phyloP scores from a whole-genome alignment of 2,113 vertebrate species.

The Otolemur garnettii region DNA sequence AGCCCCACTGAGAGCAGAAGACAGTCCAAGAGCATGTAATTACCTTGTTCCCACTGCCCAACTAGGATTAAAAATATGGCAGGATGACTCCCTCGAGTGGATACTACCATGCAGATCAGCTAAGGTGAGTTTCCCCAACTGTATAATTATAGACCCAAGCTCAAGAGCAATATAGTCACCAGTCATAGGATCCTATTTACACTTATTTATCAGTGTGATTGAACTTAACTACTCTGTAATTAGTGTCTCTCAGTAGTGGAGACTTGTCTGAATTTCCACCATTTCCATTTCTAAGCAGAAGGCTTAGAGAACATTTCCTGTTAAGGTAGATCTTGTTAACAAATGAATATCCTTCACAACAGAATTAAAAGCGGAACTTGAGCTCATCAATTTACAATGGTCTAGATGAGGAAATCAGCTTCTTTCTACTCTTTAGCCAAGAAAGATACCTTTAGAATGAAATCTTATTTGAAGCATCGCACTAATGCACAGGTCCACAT shows the following conservation, averaged over 20 bases:
- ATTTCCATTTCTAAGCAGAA: slow-evolving; percentile 17
- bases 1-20: not conserved
- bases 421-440: not conserved
- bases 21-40: not conserved
- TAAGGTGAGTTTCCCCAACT: not conserved
- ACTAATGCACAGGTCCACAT: not conserved
- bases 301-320: not conserved
- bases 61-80: not conserved
- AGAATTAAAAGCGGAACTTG: not conserved
- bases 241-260: not conserved
- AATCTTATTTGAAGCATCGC: not conserved
- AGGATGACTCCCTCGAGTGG: not conserved
- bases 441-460: not conserved
- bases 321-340: not conserved
- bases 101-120: not conserved
- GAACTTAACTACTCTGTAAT: slow-evolving; percentile 36
- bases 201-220: not conserved
- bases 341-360: slow-evolving; percentile 19
- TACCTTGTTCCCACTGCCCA: not conserved
- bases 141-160: not conserved
- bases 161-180: not conserved
- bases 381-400: not conserved
- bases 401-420: slow-evolving; percentile 24
- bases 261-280: not conserved
- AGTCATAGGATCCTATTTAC: not conserved